Percentiles rank a stretch among this genome's conserved stretches.
Evolutionary conservation across 1,140 invertebrate genomes (phyloP).

Genomic region (Achatina immaculata): DNA sequence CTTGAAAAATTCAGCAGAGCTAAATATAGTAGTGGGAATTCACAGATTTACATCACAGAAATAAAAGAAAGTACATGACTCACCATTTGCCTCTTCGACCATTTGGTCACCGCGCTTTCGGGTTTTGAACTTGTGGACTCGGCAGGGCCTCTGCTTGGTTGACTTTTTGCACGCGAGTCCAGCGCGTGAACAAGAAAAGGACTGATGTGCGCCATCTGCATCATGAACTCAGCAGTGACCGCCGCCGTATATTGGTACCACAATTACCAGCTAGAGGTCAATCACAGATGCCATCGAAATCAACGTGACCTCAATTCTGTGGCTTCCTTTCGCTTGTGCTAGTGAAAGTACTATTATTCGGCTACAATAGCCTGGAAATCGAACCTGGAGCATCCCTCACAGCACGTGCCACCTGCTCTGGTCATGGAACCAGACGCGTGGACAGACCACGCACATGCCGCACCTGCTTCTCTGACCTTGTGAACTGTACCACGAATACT

Average conservation of each 20-base stretch:
- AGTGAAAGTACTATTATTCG: not conserved
- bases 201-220: not conserved
- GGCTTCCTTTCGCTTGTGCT: not conserved
- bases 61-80: too few relatives aligned
- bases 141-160: too few relatives aligned
- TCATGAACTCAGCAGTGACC: not conserved
- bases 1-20: too few relatives aligned
- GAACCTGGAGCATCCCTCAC: not conserved
- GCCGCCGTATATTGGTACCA: not conserved
- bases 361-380: not conserved
- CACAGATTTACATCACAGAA: too few relatives aligned
- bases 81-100: too few relatives aligned
- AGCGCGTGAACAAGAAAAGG: too few relatives aligned
- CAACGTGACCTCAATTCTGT: not conserved
- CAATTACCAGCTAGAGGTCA: not conserved
- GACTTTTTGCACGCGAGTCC: too few relatives aligned
- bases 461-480: slow-evolving; percentile 2
- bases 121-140: too few relatives aligned
- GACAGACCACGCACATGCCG: not conserved
- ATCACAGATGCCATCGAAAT: not conserved
- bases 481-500: too few relatives aligned
- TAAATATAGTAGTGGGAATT: too few relatives aligned
- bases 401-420: slow-evolving; percentile 7
- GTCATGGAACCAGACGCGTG: not conserved
- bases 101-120: too few relatives aligned